Percentiles rank a stretch among this genome's conserved stretches.
These are phyloP conservation scores for Porites divaricata DNA, from an alignment of 92 coral and sea anemone genomes.

Conservation along the genomic window DNA sequence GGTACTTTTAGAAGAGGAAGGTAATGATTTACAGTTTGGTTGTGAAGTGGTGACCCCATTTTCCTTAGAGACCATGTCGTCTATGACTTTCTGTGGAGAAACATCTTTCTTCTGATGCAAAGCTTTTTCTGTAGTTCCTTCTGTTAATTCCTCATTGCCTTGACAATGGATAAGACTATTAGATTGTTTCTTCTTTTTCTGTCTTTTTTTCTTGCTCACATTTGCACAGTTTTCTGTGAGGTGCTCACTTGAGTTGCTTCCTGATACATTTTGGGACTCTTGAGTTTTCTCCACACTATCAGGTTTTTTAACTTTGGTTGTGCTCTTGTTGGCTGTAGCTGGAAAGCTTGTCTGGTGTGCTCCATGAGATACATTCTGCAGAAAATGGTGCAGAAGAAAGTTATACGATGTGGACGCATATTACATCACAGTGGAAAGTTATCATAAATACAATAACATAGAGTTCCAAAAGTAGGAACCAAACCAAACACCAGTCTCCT, in stretches of 20 bases:
- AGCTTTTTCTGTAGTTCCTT: not conserved
- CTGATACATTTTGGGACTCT: not conserved
- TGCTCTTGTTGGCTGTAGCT: constrained; percentile 2
- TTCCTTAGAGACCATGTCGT: not conserved
- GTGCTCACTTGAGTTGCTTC: not conserved
- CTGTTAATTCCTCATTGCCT: not conserved
- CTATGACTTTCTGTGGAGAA: not conserved
- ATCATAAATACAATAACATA: no score
- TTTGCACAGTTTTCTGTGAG: not conserved
- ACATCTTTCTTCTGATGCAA: not conserved
- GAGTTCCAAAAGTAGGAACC: no score
- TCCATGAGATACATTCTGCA: constrained; percentile 1
- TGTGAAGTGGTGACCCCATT: not conserved
- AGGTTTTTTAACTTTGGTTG: not conserved
- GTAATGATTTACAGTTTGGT: not conserved
- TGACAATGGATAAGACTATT: not conserved
- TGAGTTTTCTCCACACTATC: not conserved
- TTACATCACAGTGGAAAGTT: not conserved
- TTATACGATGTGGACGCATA: not conserved
- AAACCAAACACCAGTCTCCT: no score
- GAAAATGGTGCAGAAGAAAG: not conserved
- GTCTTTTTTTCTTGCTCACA: constrained; percentile 1
- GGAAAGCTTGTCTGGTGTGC: not conserved
- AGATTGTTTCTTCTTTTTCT: constrained; percentile 17
- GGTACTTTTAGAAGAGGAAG: not conserved